A percentile compares a stretch with the other conserved stretches of the same genome.
These are phyloP conservation scores for Ceuthmochares aereus DNA, from an alignment of 2,113 vertebrate genomes.

Conservation along the genomic window DNA sequence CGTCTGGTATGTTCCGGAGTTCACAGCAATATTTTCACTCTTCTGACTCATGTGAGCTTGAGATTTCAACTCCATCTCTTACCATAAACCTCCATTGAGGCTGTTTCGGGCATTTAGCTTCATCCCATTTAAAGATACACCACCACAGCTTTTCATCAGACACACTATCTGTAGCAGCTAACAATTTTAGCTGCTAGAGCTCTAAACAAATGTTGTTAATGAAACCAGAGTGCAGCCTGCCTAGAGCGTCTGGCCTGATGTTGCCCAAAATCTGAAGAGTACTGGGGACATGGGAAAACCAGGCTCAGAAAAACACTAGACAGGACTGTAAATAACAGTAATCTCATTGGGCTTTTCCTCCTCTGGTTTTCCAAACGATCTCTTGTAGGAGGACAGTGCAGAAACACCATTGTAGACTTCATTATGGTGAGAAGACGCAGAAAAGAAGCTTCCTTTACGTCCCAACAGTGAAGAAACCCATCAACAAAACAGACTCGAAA, in stretches of 20 bases:
- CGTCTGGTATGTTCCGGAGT: neutral
- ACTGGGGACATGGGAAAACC: neutral
- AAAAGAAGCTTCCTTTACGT: neutral
- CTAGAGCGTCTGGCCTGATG: neutral
- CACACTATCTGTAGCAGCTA: neutral
- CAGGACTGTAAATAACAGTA: neutral
- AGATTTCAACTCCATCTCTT: neutral
- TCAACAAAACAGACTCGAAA: neutral
- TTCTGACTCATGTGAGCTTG: neutral
- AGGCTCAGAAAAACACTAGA: neutral
- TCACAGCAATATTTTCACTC: neutral
- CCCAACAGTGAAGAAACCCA: neutral
- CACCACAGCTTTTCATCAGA: neutral
- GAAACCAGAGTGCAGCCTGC: neutral
- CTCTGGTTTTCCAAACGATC: accelerated
- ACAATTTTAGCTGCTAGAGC: neutral
- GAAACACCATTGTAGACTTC: neutral
- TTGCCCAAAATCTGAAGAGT: neutral
- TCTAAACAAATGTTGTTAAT: neutral
- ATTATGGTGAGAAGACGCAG: accelerated
- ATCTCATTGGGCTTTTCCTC: neutral
- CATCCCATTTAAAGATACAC: neutral
- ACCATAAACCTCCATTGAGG: neutral
- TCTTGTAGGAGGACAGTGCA: neutral
- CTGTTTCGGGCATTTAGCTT: neutral